Conservation (phyloP, 2,888 invertebrate genomes). For the Parnassius mnemosyne region DNA sequence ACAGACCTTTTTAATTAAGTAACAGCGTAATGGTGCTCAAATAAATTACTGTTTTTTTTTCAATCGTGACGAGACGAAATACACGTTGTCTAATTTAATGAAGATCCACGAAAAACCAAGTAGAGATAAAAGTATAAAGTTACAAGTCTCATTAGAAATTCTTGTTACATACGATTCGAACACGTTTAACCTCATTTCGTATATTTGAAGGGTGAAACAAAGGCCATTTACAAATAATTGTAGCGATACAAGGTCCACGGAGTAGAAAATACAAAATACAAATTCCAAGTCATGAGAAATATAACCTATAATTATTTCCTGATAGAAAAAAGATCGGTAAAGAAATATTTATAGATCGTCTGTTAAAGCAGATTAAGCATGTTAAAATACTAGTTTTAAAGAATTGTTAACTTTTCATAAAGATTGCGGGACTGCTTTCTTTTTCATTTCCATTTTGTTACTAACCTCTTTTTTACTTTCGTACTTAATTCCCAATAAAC, state of each 20-base stretch:
- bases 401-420: slow-evolving; percentile 3
- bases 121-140: slow-evolving; percentile 16
- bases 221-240: slow-evolving; percentile 13
- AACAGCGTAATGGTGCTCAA: slow-evolving; percentile 8
- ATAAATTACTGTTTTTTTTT: not conserved
- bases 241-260: slow-evolving; percentile 1
- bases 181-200: slow-evolving; percentile 18
- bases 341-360: slow-evolving; percentile 3
- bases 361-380: not conserved
- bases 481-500: not conserved
- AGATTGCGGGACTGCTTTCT: not conserved
- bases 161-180: slow-evolving; percentile 15
- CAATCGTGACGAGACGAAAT: slow-evolving; percentile 2
- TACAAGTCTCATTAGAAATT: slow-evolving; percentile 17
- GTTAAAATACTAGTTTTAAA: not conserved
- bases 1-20: slow-evolving; percentile 12
- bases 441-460: slow-evolving; percentile 6
- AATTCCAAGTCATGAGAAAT: not conserved
- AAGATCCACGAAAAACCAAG: slow-evolving; percentile 12
- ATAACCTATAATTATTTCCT: slow-evolving; percentile 2
- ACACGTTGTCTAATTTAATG: slow-evolving; percentile 11
- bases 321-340: not conserved
- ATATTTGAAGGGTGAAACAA: slow-evolving; percentile 14
- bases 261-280: slow-evolving; percentile 3
- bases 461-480: not conserved